Conservation (phyloP, 2,797 vertebrate species). For the Aldrovandia affinis region DNA sequence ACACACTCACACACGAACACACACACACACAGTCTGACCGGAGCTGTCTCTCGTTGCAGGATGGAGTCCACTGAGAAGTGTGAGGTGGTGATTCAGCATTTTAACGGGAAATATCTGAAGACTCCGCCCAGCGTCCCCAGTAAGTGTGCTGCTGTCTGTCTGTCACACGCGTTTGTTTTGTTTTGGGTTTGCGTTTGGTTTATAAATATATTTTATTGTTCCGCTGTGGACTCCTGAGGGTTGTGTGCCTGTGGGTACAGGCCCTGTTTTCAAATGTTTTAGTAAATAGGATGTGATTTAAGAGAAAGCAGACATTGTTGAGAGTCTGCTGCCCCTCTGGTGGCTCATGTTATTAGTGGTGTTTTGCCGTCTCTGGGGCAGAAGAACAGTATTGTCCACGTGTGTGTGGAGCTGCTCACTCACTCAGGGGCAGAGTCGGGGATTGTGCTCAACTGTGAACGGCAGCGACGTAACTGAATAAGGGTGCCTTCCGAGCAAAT, state of each 20-base stretch:
- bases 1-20: background rate
- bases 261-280: background rate
- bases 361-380: background rate
- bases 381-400: background rate
- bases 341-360: background rate
- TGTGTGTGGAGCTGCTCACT: background rate
- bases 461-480: background rate
- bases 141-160: slow-evolving; percentile 66
- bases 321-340: background rate
- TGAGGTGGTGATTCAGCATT: slow-evolving; percentile 98
- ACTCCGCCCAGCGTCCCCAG: slow-evolving; percentile 94
- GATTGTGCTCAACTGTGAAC: background rate
- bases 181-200: background rate
- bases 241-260: no score
- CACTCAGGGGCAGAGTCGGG: background rate
- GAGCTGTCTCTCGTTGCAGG: slow-evolving; percentile 66
- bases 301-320: background rate
- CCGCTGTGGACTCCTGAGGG: no score
- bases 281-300: background rate
- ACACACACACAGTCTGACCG: background rate
- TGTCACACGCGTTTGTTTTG: background rate
- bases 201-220: background rate
- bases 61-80: slow-evolving; percentile 99
- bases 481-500: background rate
- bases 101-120: slow-evolving; percentile 98